Percentiles rank a stretch among this genome's conserved stretches.
These are phyloP conservation scores for Brenthis daphne DNA, from an alignment of 2,888 invertebrate species.

Conservation along the genomic window DNA sequence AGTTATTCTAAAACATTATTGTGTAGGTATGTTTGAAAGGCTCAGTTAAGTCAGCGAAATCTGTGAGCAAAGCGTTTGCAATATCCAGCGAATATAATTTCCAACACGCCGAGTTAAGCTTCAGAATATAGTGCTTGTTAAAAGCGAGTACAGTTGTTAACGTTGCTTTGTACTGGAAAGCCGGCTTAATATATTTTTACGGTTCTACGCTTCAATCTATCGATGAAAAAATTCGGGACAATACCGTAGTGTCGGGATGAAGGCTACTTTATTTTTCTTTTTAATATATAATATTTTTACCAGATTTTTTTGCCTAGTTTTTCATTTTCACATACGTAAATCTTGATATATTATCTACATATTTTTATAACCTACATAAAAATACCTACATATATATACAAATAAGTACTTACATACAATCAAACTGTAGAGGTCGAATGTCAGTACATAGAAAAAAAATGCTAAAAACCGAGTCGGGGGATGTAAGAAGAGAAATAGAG, in stretches of 20 bases:
- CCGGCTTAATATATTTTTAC: slow-evolving; percentile 2
- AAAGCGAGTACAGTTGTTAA: slow-evolving; percentile 15
- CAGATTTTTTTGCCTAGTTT: too few species aligned
- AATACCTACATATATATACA: too few species aligned
- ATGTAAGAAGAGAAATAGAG: too few species aligned
- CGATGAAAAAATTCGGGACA: background rate
- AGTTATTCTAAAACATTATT: background rate
- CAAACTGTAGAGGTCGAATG: too few species aligned
- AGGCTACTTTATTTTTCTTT: background rate
- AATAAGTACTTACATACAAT: too few species aligned
- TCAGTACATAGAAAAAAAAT: too few species aligned
- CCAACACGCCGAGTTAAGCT: slow-evolving; percentile 14
- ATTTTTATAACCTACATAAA: too few species aligned
- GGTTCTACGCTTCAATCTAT: slow-evolving; percentile 12
- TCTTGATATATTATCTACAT: too few species aligned
- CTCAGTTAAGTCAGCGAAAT: slow-evolving; percentile 14
- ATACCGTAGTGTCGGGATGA: background rate
- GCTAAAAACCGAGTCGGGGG: too few species aligned
- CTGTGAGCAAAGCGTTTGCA: slow-evolving; percentile 16
- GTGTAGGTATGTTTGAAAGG: slow-evolving; percentile 12
- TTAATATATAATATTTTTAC: background rate
- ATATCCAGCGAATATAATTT: slow-evolving; percentile 20
- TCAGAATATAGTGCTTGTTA: slow-evolving; percentile 16
- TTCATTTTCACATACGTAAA: too few species aligned
- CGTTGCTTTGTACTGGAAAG: slow-evolving; percentile 11